phyloP scores from a whole-genome alignment of 2,113 vertebrate species.

The Hippocampus zosterae region DNA sequence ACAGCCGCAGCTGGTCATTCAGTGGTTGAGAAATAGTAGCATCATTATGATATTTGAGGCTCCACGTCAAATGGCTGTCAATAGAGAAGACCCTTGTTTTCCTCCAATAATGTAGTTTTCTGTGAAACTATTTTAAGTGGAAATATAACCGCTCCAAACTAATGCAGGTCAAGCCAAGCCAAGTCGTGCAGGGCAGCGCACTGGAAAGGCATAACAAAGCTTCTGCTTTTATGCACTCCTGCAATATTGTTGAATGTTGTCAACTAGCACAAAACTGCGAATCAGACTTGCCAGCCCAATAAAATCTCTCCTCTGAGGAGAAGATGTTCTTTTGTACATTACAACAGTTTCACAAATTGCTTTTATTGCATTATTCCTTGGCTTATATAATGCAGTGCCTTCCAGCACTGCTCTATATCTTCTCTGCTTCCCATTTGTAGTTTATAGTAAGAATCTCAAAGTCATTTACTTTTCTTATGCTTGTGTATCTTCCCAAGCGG shows the following conservation, averaged over 20 bases:
- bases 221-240: not conserved
- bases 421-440: not conserved
- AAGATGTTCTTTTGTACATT: not conserved
- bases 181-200: not conserved
- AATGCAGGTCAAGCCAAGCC: not conserved
- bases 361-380: not conserved
- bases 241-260: not conserved
- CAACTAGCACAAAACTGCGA: not conserved
- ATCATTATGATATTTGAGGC: too few species aligned
- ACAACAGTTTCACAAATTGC: not conserved
- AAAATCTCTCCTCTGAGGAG: not conserved
- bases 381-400: not conserved
- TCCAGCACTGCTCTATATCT: not conserved
- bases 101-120: not conserved
- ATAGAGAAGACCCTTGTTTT: too few species aligned
- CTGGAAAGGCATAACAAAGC: not conserved
- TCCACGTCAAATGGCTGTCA: too few species aligned
- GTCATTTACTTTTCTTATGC: slow-evolving; percentile 7
- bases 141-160: not conserved
- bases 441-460: not conserved
- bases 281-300: not conserved
- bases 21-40: too few species aligned
- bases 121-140: not conserved
- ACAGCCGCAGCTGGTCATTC: too few species aligned
- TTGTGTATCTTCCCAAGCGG: not conserved